Base-by-base conservation (phyloP, 2,888 invertebrate species). In the Morpho deidamia region DNA sequence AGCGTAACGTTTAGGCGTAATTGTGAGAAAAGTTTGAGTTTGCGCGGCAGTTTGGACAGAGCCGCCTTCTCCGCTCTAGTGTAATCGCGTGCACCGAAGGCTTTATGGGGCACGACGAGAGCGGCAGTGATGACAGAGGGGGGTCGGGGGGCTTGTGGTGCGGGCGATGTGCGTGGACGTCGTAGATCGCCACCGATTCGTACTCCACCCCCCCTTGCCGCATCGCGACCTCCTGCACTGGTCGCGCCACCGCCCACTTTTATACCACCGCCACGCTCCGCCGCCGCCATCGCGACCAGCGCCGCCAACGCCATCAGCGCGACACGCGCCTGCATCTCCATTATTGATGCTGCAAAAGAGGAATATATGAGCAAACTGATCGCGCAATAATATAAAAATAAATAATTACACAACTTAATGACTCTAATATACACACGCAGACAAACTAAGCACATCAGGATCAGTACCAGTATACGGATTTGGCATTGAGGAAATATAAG, bases 31-130 rank as follows among this genome's bases (percentile, higher is more conserved):
- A 94, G 90, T 72, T 91, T 92, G 51, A 94, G 87, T 81, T 92
- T 93, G 62, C 93, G 91, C 69, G 93, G 92, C 65, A 95, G 83
- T 68, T 89, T 91, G 59, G 91, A 88, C 67, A 94, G 92, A 40
- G 94, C 94, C 50, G 91, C 91, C 58, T 92, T 92, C 59, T 93
- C 92, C 53, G 94, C 94, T 72, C 92, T 93, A 54, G 91, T 92
- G 78, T 94, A 95, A 72, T 94, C 94, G 55, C 95, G 90, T 56
- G 92, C 91, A 62, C 94, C 94, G 76, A 95, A 95, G 62, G 92
- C 92, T 72, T 94, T 95, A 74, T 94, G 93, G 8, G 95, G 95
- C 66, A 95, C 92, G 63, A 95, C 92, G 75, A 95, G 91, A 43
- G 95, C 95, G 64, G 95, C 92, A 76, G 86, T 85, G 72, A 89